phyloP scores from a whole-genome alignment of 2,113 vertebrate genomes.

The Willisornis vidua region DNA sequence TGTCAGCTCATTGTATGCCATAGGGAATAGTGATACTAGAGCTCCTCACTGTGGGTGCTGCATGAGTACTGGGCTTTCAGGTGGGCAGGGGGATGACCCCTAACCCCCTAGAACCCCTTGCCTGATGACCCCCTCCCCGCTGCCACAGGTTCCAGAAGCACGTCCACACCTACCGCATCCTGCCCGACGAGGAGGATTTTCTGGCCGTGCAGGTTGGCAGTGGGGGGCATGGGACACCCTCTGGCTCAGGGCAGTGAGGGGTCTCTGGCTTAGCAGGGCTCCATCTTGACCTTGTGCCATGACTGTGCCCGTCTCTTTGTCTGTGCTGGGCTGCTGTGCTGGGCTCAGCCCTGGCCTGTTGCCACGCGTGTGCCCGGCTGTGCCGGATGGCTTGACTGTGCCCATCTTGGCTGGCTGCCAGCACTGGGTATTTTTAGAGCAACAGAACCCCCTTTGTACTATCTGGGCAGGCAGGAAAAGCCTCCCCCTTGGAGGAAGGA shows the following conservation, averaged over 20 bases:
- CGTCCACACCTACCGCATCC: slow-evolving; percentile 94
- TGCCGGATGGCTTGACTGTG: neutral
- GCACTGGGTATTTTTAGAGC: neutral
- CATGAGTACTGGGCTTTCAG: neutral
- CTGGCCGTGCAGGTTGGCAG: slow-evolving; percentile 91
- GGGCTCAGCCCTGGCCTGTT: neutral
- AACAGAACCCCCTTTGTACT: slow-evolving; percentile 51
- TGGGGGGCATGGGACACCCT: neutral
- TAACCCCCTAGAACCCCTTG: neutral
- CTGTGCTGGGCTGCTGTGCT: neutral
- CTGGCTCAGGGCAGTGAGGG: neutral
- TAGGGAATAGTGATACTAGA: neutral
- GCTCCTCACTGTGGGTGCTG: neutral
- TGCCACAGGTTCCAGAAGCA: slow-evolving; percentile 92
- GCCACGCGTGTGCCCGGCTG: neutral
- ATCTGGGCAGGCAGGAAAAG: neutral
- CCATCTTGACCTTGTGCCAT: fast-evolving
- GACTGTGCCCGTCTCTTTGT: neutral
- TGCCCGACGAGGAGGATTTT: slow-evolving; percentile 93
- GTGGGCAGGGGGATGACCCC: neutral
- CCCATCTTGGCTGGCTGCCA: neutral
- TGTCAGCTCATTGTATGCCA: neutral
- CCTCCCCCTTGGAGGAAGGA: neutral
- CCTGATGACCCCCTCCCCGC: neutral
- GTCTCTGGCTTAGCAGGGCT: neutral